Base-by-base conservation (phyloP, 2,888 invertebrate genomes). In the Dilophus febrilis region DNA sequence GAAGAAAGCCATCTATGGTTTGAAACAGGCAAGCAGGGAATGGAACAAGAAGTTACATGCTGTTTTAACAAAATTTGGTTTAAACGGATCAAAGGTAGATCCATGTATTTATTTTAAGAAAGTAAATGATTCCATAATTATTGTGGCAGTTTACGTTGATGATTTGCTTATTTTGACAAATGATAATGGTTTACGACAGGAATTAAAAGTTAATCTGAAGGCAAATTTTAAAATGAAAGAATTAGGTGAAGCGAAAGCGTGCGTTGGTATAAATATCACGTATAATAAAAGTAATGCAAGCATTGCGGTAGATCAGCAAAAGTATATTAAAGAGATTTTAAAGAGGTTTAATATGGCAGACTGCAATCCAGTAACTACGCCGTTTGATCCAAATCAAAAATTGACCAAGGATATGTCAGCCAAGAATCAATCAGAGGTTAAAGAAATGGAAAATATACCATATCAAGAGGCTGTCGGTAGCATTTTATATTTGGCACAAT, bases 11-110 rank as follows among this genome's bases (percentile, higher is more conserved):
- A 22, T 46, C 5, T 46, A 46, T 38, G 45, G 45, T 2, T 19
- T 46, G 5, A 41, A 43, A 43, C 3, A 52, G 50, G 42, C 42
- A 36, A 10, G 45, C 46, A 31, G 40, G 42, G 17, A 45, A 45
- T 42, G 50, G 48, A 14, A 37, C 42, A 3, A 35, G 45, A 11
- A 36, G 38, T 8, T 40, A 41, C 26, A 47, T 43, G 5, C n/a
- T 17, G 29, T n/a, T 22, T 42, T 47, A 31, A 44, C 38, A 31
- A 32, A 35, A 17, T 40, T 35, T 41, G 38, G 40, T 14, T 19
- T 37, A 27, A 40, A 36, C 18, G 43, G 43, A 40, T 44, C 46
- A 19, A 44, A 43, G 42, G 37, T 47, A 32, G 47, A 46, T 41
- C 42, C 44, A 7, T 44, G 40, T 27, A 40, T 42, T n/a, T 40